phyloP scores from a whole-genome alignment of 1,140 invertebrate genomes.

The Dolichoris vasculosae region DNA sequence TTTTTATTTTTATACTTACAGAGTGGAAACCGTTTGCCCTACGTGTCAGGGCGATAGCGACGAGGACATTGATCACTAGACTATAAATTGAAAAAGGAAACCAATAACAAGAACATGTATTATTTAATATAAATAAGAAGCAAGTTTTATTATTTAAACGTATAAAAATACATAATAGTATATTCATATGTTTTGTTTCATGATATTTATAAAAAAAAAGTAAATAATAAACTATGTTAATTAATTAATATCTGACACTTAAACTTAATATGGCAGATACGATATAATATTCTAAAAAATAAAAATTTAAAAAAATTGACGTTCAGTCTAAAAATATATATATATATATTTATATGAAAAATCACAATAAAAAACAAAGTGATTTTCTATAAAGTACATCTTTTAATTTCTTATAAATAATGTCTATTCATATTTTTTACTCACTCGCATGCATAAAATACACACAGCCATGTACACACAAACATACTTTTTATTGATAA shows the following conservation, averaged over 20 bases:
- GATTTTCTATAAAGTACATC: constrained; percentile 20
- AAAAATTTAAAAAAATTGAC: constrained; percentile 41
- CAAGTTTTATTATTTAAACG: constrained; percentile 46
- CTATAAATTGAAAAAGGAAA: constrained; percentile 8
- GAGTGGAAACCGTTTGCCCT: constrained; percentile 28
- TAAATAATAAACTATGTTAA: constrained; percentile 33
- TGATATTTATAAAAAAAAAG: constrained; percentile 38
- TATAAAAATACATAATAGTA: constrained; percentile 46
- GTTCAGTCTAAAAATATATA: constrained; percentile 32
- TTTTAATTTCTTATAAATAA: constrained; percentile 25
- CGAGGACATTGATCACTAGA: constrained; percentile 30
- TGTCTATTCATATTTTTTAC: not conserved
- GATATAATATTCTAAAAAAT: constrained; percentile 21
- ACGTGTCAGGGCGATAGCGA: constrained; percentile 19
- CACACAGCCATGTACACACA: not conserved
- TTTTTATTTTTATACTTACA: not conserved
- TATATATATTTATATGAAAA: constrained; percentile 41
- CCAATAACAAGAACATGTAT: not conserved
- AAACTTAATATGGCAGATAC: constrained; percentile 20
- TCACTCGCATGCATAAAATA: not conserved
- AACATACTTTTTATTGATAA: not conserved
- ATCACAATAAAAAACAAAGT: constrained; percentile 33
- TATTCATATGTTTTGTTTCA: constrained; percentile 27
- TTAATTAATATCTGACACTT: constrained; percentile 37
- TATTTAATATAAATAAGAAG: constrained; percentile 36